Conservation (phyloP, 2,888 invertebrate species). For the Apamea monoglypha region DNA sequence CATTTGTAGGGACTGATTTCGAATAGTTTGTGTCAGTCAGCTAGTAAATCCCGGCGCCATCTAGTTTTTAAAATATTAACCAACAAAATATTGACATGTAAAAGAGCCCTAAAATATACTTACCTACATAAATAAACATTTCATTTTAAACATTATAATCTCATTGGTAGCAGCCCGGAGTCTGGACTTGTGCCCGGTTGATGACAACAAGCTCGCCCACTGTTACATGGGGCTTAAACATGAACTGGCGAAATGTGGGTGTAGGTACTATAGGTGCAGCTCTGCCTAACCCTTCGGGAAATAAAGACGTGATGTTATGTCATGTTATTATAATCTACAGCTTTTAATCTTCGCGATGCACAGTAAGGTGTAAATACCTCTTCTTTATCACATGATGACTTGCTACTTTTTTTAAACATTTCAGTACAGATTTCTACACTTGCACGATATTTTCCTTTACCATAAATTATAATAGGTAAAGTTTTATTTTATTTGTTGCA, state of each 20-base stretch:
- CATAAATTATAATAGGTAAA: neutral
- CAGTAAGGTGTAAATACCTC: too few species aligned
- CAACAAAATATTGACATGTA: neutral
- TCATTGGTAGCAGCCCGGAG: too few species aligned
- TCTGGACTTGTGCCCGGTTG: too few species aligned
- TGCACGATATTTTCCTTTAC: neutral
- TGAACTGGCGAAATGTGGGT: neutral
- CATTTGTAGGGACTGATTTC: neutral
- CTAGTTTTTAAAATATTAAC: neutral
- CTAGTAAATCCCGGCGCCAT: neutral
- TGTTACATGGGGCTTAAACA: too few species aligned
- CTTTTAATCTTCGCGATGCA: neutral
- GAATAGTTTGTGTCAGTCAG: neutral
- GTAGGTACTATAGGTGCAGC: neutral
- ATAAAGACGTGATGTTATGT: neutral
- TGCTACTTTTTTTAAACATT: neutral
- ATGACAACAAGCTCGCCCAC: too few species aligned
- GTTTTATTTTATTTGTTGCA: neutral
- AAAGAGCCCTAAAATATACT: neutral
- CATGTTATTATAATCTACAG: neutral
- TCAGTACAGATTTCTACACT: too few species aligned
- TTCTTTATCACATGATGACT: neutral
- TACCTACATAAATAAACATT: neutral
- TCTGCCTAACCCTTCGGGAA: neutral
- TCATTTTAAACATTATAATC: neutral